phyloP scores from a whole-genome alignment of 2,797 vertebrate species.

The Anomalospiza imberbis region DNA sequence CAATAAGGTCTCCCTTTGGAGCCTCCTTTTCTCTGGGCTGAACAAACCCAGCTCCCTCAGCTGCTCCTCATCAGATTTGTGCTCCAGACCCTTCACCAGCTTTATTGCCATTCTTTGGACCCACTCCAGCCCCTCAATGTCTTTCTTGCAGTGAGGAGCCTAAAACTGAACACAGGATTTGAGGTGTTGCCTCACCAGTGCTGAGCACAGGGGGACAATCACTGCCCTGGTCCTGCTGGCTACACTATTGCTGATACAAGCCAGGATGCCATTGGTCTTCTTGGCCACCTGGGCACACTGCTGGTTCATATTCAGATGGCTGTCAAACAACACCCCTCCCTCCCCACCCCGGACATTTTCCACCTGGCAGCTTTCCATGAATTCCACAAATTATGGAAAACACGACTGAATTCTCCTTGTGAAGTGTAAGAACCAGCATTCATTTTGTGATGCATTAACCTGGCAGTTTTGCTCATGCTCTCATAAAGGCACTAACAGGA shows the following conservation, averaged over 20 bases:
- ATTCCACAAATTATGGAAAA: not conserved
- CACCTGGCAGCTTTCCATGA: not conserved
- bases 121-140: accelerated
- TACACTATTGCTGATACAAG: accelerated
- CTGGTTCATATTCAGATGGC: not conserved
- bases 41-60: not conserved
- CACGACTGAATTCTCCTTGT: not conserved
- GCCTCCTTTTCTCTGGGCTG: not conserved
- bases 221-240: not conserved
- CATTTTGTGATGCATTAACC: not conserved
- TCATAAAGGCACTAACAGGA: not conserved
- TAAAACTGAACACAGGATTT: not conserved
- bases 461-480: not conserved
- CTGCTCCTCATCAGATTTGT: not conserved
- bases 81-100: not conserved
- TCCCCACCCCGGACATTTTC: not conserved
- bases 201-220: not conserved
- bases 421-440: not conserved
- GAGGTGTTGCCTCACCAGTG: not conserved
- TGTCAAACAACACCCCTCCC: not conserved
- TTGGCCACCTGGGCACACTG: not conserved
- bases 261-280: no score
- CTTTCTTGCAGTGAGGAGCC: accelerated
- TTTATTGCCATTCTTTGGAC: not conserved
- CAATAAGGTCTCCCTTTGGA: not conserved